Evolutionary conservation across 2,113 vertebrate genomes (phyloP), one percentile per base, ranked within the genome.

Genomic region (Corapipo altera): DNA sequence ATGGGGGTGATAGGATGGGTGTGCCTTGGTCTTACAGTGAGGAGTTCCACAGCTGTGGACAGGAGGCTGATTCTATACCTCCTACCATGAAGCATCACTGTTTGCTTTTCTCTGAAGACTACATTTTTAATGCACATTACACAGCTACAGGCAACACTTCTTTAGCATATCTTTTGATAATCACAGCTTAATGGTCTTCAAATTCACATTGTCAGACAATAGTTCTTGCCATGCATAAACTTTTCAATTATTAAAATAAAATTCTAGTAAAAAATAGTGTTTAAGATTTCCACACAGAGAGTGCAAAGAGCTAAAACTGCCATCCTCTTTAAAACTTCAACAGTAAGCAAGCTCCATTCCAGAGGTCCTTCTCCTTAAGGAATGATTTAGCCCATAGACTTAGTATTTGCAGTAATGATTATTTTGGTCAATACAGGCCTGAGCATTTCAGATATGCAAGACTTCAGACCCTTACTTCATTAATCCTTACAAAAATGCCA

Each of bases 231-330:
- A 80, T 35, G 28, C 65, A 35, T 69, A 75, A 86, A 88, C 55
- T 75, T 91, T 80, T 83, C 46, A 83, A 14, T 83, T 95, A 55
- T 52, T 88, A 86, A 90, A 88, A 74, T n/a, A 67, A 84, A 84
- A 64, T 69, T 71, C 30, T 22, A 8, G n/a, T 83, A 16, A 79
- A 92, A 96, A 70, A 67, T 7, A 48, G 19, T 85, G 4, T 80
- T 39, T 54, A 30, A 88, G 46, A 32, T 88, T 86, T 85, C 24
- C 20, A 74, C 19, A 44, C 15, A 61, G 18, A 52, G 19, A 75
- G 23, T 39, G 37, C 24, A 57, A 51, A 77, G 41, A 77, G 3
- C 55, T 88, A 30, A 64, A 91, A 43, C 30, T 73, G 20, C 15
- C 16, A 21, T 55, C 4, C 2, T 70, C 30, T 93, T 66, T 54